phyloP scores from a whole-genome alignment of 1,140 invertebrate species.

The Zaprionus ornatus region DNA sequence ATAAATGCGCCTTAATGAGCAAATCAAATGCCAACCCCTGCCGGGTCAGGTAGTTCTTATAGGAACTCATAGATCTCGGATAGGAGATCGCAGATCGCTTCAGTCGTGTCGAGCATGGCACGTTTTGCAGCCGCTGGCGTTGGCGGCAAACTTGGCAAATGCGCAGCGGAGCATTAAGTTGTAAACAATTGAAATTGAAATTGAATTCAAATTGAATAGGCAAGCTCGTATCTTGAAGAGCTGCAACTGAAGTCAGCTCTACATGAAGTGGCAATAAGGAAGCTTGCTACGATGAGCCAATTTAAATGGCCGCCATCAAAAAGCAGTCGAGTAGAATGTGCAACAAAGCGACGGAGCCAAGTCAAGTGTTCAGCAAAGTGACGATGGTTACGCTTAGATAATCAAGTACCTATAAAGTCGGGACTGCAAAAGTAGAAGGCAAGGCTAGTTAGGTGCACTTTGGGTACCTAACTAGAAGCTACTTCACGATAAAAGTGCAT shows the following conservation, averaged over 20 bases:
- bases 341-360: constrained; percentile 23
- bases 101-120: constrained; percentile 36
- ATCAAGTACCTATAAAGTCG: not conserved
- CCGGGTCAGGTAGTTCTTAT: constrained; percentile 33
- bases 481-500: not conserved
- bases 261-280: constrained; percentile 36
- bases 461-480: not conserved
- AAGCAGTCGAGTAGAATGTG: not conserved
- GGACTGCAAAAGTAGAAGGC: not conserved
- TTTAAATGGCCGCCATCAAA: constrained; percentile 32
- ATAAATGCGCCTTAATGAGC: constrained; percentile 59
- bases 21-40: constrained; percentile 66
- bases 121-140: constrained; percentile 34
- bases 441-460: not conserved
- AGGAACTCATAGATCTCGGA: constrained; percentile 8
- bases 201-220: constrained; percentile 29
- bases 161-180: constrained; percentile 62
- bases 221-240: not conserved
- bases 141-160: constrained; percentile 49
- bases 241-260: constrained; percentile 5
- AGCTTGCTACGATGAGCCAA: constrained; percentile 25
- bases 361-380: constrained; percentile 25
- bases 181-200: constrained; percentile 62
- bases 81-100: constrained; percentile 26
- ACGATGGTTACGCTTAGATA: constrained; percentile 30